These are phyloP conservation scores for Grallaria varia DNA, from an alignment of 2,113 vertebrate genomes.

Conservation along the genomic window DNA sequence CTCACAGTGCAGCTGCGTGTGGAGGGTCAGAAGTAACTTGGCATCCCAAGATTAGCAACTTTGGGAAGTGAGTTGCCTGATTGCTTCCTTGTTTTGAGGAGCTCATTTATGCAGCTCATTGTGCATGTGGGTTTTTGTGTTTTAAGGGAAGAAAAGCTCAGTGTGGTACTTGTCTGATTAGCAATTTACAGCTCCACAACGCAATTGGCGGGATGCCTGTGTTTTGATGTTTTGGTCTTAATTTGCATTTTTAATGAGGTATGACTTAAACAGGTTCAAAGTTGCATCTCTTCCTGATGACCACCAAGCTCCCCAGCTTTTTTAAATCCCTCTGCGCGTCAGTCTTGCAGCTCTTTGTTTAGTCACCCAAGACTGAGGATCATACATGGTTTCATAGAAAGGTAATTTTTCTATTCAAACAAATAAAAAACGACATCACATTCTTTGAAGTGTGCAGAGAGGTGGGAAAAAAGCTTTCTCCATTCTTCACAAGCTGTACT, in stretches of 20 bases:
- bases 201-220: neutral
- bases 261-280: neutral
- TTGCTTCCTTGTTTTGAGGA: slow-evolving; percentile 53
- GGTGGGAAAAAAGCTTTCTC: neutral
- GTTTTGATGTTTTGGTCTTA: slow-evolving; percentile 25
- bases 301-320: neutral
- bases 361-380: neutral
- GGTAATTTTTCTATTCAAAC: neutral
- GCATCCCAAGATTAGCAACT: slow-evolving; percentile 32
- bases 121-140: slow-evolving; percentile 7
- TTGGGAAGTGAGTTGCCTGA: slow-evolving; percentile 18
- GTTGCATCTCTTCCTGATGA: neutral
- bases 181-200: slow-evolving; percentile 9
- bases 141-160: slow-evolving; percentile 52
- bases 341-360: neutral
- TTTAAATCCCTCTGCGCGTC: neutral
- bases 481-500: neutral
- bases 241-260: slow-evolving; percentile 53
- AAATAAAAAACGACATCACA: neutral
- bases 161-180: slow-evolving; percentile 54
- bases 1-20: neutral
- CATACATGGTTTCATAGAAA: neutral
- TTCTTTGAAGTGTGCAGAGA: neutral
- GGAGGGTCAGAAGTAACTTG: neutral
- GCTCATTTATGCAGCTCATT: slow-evolving; percentile 42